Conservation (phyloP, 2,888 invertebrate species). For the Dioctria rufipes region DNA sequence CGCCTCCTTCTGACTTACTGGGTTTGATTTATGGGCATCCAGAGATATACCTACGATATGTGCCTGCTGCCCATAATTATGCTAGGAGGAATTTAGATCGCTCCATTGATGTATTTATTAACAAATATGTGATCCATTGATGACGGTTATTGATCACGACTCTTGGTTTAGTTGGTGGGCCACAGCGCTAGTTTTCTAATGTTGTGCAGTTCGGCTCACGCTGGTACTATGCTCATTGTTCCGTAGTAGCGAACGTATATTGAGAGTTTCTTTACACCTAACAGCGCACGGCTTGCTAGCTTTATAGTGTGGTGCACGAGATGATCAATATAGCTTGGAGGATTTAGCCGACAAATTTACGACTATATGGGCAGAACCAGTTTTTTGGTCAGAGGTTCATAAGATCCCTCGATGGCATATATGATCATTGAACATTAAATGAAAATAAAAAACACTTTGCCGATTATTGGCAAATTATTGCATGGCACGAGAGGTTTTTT, state of each 20-base stretch:
- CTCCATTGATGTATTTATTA: slow-evolving; percentile 56
- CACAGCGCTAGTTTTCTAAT: background rate
- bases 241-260: background rate
- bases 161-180: slow-evolving; percentile 11
- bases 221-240: slow-evolving; percentile 39
- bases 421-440: background rate
- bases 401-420: slow-evolving; percentile 5
- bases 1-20: slow-evolving; percentile 14
- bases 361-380: slow-evolving; percentile 19
- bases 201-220: too few relatives aligned
- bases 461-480: slow-evolving; percentile 12
- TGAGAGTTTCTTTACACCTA: background rate
- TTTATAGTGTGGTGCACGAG: background rate
- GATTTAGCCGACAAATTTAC: slow-evolving; percentile 14
- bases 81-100: slow-evolving; percentile 54
- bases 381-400: background rate
- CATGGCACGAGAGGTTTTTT: slow-evolving; percentile 13
- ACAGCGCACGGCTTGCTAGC: background rate
- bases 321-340: background rate
- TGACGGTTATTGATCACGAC: slow-evolving; percentile 56
- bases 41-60: slow-evolving; percentile 7
- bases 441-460: background rate
- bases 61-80: slow-evolving; percentile 39
- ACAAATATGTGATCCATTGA: slow-evolving; percentile 54
- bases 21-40: slow-evolving; percentile 53